Conservation (phyloP, 1,140 invertebrate genomes). For the Neoseiulus cucumeris region DNA sequence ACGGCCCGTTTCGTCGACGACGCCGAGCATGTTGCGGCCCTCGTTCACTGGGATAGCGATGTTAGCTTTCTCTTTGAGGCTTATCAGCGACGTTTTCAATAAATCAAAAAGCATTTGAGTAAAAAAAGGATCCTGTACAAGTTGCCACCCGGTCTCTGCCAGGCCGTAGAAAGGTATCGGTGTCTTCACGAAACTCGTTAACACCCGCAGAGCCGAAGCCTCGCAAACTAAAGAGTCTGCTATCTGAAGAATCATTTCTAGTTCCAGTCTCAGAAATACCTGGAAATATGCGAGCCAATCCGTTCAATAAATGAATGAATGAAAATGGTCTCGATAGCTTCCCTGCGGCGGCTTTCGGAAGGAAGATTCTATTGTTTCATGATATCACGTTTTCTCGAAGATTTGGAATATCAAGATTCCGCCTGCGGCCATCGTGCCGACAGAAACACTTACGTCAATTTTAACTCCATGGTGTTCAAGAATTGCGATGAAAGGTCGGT, state of each 20-base stretch:
- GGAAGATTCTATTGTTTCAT: no score
- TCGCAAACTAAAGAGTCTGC: constrained; percentile 21
- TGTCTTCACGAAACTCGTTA: constrained; percentile 20
- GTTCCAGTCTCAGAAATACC: constrained; percentile 16
- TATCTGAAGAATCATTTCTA: constrained; percentile 17
- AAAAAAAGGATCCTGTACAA: constrained; percentile 27
- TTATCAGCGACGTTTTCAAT: constrained; percentile 19
- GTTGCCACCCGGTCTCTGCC: constrained; percentile 16
- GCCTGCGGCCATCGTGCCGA: no score
- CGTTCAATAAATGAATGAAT: no score
- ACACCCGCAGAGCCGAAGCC: constrained; percentile 19
- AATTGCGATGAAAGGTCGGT: constrained; percentile 27
- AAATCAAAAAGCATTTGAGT: constrained; percentile 21
- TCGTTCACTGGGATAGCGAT: constrained; percentile 23
- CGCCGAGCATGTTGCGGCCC: constrained; percentile 27
- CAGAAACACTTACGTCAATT: constrained; percentile 5
- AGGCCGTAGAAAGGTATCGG: constrained; percentile 21
- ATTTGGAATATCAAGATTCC: no score
- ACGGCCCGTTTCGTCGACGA: constrained; percentile 26
- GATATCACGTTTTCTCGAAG: no score
- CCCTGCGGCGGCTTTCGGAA: no score
- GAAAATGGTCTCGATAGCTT: no score
- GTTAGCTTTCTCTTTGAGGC: constrained; percentile 22
- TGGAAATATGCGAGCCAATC: no score
- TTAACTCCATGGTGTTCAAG: constrained; percentile 24